A percentile compares a stretch with the other conserved stretches of the same genome.
phyloP scores from a whole-genome alignment of 2,797 vertebrate genomes.

The Xenops minutus region DNA sequence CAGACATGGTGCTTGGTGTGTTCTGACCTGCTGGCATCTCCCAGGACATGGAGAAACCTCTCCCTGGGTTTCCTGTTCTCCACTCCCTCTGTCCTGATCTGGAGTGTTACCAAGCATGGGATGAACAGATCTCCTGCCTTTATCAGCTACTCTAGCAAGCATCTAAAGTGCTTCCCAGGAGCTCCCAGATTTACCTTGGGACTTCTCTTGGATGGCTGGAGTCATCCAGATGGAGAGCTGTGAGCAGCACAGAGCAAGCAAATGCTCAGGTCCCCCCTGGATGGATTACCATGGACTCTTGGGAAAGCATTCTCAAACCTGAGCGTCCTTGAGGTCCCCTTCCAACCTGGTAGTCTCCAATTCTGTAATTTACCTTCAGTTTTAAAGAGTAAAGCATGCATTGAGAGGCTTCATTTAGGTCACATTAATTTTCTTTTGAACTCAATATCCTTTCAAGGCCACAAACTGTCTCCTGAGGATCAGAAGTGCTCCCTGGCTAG shows the following conservation, averaged over 20 bases:
- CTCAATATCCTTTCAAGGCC: constrained; percentile 37
- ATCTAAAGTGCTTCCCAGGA: background rate
- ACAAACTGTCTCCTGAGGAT: background rate
- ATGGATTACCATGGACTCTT: background rate
- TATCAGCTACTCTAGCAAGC: background rate
- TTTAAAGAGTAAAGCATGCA: background rate
- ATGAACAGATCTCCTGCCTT: background rate
- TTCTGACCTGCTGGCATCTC: background rate
- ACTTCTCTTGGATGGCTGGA: background rate
- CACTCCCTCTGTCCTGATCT: background rate
- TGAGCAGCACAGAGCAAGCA: background rate
- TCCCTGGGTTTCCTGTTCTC: background rate
- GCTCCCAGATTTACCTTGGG: background rate
- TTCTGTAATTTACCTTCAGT: background rate
- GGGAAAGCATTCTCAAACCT: background rate
- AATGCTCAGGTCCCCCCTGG: background rate
- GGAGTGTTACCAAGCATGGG: accelerated
- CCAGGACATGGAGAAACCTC: background rate
- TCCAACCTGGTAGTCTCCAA: background rate
- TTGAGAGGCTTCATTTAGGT: constrained; percentile 21
- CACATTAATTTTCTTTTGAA: constrained; percentile 43
- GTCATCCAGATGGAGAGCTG: background rate
- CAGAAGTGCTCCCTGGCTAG: constrained; percentile 23
- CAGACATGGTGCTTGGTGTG: background rate
- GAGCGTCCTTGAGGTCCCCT: background rate